Evolutionary conservation across 2,797 vertebrate genomes (phyloP).

Genomic region (Oreortyx pictus): DNA sequence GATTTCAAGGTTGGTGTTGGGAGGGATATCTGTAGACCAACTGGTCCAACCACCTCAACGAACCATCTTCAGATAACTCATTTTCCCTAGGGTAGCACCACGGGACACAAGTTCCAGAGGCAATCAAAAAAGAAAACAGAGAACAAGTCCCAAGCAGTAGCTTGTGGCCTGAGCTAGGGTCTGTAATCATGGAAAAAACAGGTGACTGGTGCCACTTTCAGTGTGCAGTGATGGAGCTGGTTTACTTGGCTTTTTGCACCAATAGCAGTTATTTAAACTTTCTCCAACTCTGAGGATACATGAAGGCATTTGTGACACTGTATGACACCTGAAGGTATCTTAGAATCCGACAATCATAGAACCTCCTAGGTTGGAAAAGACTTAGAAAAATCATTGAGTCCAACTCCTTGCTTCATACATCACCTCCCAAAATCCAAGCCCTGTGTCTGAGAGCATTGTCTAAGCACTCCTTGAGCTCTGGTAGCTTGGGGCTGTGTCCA

Average conservation of each 20-base stretch:
- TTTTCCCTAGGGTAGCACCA: fast-evolving
- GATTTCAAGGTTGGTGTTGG: background rate
- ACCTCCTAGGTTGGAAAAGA: no score
- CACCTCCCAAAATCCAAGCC: no score
- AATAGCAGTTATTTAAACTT: background rate
- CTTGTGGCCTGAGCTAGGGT: fast-evolving
- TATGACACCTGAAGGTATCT: no score
- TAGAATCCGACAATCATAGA: no score
- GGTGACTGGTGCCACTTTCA: background rate
- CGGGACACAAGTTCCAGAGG: background rate
- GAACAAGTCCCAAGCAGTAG: background rate
- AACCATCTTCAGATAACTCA: background rate
- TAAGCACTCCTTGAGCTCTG: no score
- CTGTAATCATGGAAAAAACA: background rate
- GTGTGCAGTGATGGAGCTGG: fast-evolving
- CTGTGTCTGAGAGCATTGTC: no score
- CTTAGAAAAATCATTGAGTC: no score
- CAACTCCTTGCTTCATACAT: no score
- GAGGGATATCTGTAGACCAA: background rate
- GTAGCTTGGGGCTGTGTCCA: no score
- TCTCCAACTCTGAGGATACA: background rate
- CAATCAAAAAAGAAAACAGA: background rate
- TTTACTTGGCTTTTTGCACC: background rate
- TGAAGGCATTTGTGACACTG: background rate
- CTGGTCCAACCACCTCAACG: background rate